Conservation (phyloP, 1,140 invertebrate species). For the Ceratosolen fusciceps region DNA sequence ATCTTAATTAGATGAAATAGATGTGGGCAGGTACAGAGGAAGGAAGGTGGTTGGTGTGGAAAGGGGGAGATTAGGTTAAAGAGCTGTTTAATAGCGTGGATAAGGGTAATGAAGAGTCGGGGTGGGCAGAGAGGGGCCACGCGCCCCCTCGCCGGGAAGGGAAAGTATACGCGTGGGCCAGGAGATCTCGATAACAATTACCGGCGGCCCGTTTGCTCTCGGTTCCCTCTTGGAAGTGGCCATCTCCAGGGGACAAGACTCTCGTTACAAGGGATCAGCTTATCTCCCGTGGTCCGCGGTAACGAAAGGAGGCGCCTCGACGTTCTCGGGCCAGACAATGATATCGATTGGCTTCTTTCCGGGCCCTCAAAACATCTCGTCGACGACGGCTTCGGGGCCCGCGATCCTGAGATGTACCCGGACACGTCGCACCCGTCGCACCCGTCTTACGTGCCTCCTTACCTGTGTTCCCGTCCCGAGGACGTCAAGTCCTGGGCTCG, state of each 20-base stretch:
- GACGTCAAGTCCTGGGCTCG: conserved; percentile 1
- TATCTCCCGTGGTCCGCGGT: neutral
- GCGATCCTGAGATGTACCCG: neutral
- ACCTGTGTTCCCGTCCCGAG: conserved; percentile 35
- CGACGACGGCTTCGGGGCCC: neutral
- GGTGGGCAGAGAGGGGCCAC: too few species aligned
- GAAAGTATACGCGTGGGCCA: too few species aligned
- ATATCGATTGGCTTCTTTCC: conserved; percentile 24
- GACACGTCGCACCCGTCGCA: neutral
- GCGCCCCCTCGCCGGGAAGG: too few species aligned
- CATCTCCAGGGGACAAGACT: too few species aligned
- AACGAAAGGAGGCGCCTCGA: neutral
- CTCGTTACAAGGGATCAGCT: neutral
- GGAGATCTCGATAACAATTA: neutral
- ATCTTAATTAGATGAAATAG: too few species aligned
- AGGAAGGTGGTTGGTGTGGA: too few species aligned
- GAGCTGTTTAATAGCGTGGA: too few species aligned
- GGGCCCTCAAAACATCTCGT: conserved; percentile 12
- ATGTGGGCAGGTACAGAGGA: too few species aligned
- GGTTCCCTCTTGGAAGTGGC: too few species aligned
- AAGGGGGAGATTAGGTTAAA: too few species aligned
- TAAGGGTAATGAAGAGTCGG: too few species aligned
- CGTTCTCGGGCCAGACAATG: neutral
- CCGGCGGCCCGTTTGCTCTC: neutral
- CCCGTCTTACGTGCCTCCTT: conserved; percentile 17